Evolutionary conservation across 2,888 invertebrate genomes (phyloP).

Genomic region (Nipponacmea schrenckii): DNA sequence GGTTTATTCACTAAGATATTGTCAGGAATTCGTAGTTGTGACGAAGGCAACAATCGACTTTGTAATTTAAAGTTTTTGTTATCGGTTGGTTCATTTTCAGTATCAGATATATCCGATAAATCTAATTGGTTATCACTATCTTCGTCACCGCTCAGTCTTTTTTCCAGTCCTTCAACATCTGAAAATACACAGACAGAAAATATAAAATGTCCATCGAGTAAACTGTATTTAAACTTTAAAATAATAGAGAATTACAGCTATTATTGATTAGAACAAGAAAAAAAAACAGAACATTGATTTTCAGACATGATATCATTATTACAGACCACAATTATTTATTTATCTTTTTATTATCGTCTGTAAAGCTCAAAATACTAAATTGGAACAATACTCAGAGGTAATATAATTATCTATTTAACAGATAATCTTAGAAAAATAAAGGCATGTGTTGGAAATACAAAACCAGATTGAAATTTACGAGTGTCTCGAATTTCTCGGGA

Average conservation of each 20-base stretch:
- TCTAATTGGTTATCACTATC: not conserved
- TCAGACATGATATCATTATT: too few species aligned
- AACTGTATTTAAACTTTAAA: too few species aligned
- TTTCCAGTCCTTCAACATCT: slow-evolving; percentile 3
- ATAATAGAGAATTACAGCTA: too few species aligned
- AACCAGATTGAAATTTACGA: not conserved
- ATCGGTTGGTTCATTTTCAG: slow-evolving; percentile 1
- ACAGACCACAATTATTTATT: too few species aligned
- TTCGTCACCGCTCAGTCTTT: not conserved
- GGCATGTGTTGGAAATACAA: slow-evolving; percentile 1
- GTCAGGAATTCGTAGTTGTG: not conserved
- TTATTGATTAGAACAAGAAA: too few species aligned
- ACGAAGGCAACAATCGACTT: not conserved
- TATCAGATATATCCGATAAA: not conserved
- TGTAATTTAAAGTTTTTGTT: not conserved
- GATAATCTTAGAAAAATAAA: slow-evolving; percentile 4
- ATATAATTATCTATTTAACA: not conserved
- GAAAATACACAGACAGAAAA: not conserved
- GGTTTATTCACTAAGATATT: slow-evolving; percentile 6
- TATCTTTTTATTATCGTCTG: too few species aligned
- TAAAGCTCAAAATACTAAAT: too few species aligned
- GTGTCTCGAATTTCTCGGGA: not conserved
- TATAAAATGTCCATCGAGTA: not conserved
- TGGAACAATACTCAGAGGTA: too few species aligned
- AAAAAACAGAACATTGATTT: too few species aligned